Evolutionary conservation across 2,888 invertebrate species (phyloP), one percentile per base, ranked within the genome.

Genomic region (Chydorus sphaericus): DNA sequence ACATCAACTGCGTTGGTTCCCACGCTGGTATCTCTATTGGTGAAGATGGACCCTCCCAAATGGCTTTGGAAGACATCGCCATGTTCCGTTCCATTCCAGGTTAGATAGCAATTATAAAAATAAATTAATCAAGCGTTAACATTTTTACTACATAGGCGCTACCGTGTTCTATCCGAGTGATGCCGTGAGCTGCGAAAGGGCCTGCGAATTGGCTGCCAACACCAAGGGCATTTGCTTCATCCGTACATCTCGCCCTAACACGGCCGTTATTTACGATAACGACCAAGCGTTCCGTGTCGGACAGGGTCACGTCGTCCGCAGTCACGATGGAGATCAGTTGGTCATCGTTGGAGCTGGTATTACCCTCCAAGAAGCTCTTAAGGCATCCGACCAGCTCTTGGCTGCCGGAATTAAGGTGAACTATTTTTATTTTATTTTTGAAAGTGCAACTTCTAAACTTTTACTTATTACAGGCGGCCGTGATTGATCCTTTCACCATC

Each of bases 11-110:
- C 70, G 90, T 77, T 59, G 96, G 96, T 1, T 97, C 97, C 0
- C 98, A 98, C 73, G 93, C 91, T 71, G 98, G 98, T 44, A 86
- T 96, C 23, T 92, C 92, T 66, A 99, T 98, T 72, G 98, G 96
- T 31, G 96, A 96, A 73, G 97, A 97, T 73, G 97, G 97, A 0
- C 97, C 98, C 18, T 91, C 91, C 57, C 98, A 99, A 75, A 98
- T 99, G 98, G 98, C 92, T 4, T 77, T 98, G n/a, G 98, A 98
- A 73, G 98, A 99, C 71, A 70, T 98, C 58, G 89, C 93, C 1
- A 78, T 98, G 77, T 98, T 99, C 81, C 79, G 97, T 39, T 71
- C 87, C 4, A 79, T 98, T 61, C 92, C 96, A 55, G 85, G 85
- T 58, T 59, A 57, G 51, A 4, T 37, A 30, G 11, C 7, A 6